These are phyloP conservation scores for Mythimna lalbum DNA, from an alignment of 2,888 invertebrate species.

Conservation along the genomic window DNA sequence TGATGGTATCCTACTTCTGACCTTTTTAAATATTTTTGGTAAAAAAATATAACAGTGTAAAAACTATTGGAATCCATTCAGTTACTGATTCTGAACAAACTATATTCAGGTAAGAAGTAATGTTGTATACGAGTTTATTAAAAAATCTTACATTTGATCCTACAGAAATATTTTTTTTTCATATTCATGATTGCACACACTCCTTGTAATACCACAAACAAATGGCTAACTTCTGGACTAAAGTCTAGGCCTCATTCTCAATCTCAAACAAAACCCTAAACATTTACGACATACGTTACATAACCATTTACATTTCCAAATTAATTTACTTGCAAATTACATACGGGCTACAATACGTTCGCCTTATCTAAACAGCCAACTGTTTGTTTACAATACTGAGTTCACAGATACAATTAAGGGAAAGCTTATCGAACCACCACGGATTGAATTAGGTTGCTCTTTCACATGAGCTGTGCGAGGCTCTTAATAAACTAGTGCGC, in stretches of 20 bases:
- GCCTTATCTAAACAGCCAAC: conserved; percentile 37
- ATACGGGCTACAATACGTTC: conserved; percentile 26
- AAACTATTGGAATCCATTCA: too few relatives aligned
- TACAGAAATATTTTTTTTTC: too few relatives aligned
- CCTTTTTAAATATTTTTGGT: too few relatives aligned
- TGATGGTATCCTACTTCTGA: too few relatives aligned
- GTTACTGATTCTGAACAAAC: too few relatives aligned
- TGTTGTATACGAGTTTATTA: too few relatives aligned
- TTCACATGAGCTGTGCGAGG: neutral
- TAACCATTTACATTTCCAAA: conserved; percentile 26
- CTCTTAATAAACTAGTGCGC: too few relatives aligned
- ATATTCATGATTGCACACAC: too few relatives aligned
- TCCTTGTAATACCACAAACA: too few relatives aligned
- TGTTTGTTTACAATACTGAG: conserved; percentile 53
- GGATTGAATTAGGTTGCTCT: conserved; percentile 59
- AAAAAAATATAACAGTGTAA: too few relatives aligned
- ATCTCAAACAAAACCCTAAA: conserved; percentile 11
- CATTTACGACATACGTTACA: conserved; percentile 2
- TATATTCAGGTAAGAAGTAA: too few relatives aligned
- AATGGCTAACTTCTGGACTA: neutral
- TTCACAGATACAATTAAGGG: conserved; percentile 57
- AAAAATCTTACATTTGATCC: too few relatives aligned
- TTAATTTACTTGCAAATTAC: conserved; percentile 46
- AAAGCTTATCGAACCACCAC: conserved; percentile 59
- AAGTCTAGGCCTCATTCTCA: neutral